Base-by-base conservation (phyloP, 1,140 invertebrate species). In the Orchesella cincta region DNA sequence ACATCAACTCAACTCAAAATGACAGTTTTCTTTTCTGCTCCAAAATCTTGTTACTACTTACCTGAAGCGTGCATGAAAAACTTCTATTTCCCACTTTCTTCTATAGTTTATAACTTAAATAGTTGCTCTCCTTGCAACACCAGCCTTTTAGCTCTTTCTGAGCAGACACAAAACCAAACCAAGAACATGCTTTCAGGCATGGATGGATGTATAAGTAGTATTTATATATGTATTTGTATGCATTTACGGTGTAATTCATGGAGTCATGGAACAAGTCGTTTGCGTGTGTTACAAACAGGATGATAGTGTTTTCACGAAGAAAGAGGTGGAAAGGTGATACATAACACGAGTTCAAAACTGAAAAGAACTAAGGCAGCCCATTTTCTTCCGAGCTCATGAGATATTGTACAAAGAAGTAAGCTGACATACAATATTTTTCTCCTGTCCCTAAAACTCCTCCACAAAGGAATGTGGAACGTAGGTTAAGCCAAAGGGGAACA, bases 1-100 rank as follows among this genome's bases (percentile, higher is more conserved):
- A 67, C 62, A 67, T 67, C 62, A 67, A 67, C 26, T 33, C 31
- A 67, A 67, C 62, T 67, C 62, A 67, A 31, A 67, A 67, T 67
- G 62, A 67, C 62, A 67, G 62, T 67, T 67, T 29, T 29, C 31
- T 67, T 16, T 33, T 23, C 62, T 33, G 23, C 62, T 67, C 26
- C 29, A 29, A 67, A 67, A 67, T 67, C 62, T 67, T 33, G 62
- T 67, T 67, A 67, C 62, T 67, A 31, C 31, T 67, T 67, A 67
- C 62, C 62, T 67, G 62, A 67, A 67, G 62, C 62, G 62, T 31
- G 62, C 31, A 31, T 67, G 62, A 67, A 67, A 33, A 29, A 67
- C 28, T 67, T 67, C 31, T n/a, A 29, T 67, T 67, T 67, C 26
- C 62, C 31, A 18, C 23, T 31, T 67, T 67, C 29, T 67, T 46